These are phyloP conservation scores for Anodontia alba DNA, from an alignment of 2,888 invertebrate genomes.

Conservation along the genomic window DNA sequence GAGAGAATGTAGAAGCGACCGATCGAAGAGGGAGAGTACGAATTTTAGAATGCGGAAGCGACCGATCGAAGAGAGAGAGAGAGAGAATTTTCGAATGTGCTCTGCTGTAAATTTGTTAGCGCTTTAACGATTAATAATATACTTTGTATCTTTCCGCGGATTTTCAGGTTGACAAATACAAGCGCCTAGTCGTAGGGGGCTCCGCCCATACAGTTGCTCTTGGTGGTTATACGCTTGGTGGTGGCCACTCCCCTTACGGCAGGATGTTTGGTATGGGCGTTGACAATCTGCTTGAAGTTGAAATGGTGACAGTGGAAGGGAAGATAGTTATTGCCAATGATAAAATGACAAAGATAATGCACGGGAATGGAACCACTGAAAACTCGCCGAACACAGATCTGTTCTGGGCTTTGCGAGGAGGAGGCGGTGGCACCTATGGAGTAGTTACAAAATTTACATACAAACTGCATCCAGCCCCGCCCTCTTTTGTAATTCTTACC, in stretches of 20 bases:
- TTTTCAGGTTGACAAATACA: constrained; percentile 57
- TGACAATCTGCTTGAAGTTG: constrained; percentile 59
- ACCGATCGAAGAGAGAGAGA: too few species aligned
- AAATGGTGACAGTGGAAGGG: constrained; percentile 55
- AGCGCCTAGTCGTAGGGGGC: constrained; percentile 71
- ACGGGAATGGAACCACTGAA: constrained; percentile 15
- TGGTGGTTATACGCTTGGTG: constrained; percentile 75
- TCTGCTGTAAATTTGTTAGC: too few species aligned
- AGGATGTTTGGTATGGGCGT: constrained; percentile 57
- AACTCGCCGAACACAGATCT: constrained; percentile 43
- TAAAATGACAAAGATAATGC: constrained; percentile 18
- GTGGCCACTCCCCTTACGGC: constrained; percentile 72
- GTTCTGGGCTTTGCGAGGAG: constrained; percentile 68
- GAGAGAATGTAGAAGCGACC: too few species aligned
- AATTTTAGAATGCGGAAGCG: too few species aligned
- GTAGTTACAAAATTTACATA: constrained; percentile 56
- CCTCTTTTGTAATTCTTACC: constrained; percentile 33
- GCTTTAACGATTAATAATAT: too few species aligned
- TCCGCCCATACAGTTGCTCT: constrained; percentile 70
- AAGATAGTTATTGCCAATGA: constrained; percentile 37
- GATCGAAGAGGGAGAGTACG: too few species aligned
- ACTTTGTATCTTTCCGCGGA: too few species aligned
- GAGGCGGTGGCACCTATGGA: constrained; percentile 63
- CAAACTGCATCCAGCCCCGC: constrained; percentile 46
- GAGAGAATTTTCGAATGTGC: too few species aligned